Conservation (phyloP, 2,113 vertebrate genomes). For the Nyctibius bracteatus region DNA sequence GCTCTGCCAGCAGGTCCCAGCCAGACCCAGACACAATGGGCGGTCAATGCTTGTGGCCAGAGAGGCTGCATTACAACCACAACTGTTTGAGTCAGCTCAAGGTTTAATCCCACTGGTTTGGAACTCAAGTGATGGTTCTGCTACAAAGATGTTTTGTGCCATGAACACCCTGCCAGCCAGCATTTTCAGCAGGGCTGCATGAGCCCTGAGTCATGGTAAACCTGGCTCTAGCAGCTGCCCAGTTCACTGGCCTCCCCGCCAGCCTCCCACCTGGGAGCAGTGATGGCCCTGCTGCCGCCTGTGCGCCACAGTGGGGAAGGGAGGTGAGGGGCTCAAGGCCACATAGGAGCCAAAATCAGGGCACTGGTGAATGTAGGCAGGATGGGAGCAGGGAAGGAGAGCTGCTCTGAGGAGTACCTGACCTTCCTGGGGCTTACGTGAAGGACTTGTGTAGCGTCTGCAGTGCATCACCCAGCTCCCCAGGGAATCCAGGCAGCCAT, state of each 20-base stretch:
- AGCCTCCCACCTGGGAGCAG: rapidly evolving
- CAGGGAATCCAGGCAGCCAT: not conserved
- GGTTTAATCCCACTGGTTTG: not conserved
- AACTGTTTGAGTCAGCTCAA: not conserved
- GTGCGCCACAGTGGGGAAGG: not conserved
- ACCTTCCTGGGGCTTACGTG: rapidly evolving
- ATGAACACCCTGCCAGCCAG: rapidly evolving
- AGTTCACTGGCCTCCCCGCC: rapidly evolving
- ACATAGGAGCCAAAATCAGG: not conserved
- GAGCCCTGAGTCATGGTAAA: rapidly evolving
- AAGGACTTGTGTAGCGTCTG: not conserved
- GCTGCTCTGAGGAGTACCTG: not conserved
- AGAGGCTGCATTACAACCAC: not conserved
- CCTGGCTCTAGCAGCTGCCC: not conserved
- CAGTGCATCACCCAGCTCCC: rapidly evolving
- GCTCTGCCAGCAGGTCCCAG: not conserved
- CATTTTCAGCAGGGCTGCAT: not conserved
- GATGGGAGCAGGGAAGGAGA: not conserved
- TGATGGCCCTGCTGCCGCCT: not conserved
- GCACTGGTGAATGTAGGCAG: not conserved
- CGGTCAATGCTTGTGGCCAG: no score
- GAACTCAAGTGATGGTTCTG: rapidly evolving
- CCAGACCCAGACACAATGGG: not conserved
- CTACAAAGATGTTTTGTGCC: not conserved
- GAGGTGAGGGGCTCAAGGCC: rapidly evolving